phyloP scores from a whole-genome alignment of 2,113 vertebrate species.

The Pterophyllum scalare region DNA sequence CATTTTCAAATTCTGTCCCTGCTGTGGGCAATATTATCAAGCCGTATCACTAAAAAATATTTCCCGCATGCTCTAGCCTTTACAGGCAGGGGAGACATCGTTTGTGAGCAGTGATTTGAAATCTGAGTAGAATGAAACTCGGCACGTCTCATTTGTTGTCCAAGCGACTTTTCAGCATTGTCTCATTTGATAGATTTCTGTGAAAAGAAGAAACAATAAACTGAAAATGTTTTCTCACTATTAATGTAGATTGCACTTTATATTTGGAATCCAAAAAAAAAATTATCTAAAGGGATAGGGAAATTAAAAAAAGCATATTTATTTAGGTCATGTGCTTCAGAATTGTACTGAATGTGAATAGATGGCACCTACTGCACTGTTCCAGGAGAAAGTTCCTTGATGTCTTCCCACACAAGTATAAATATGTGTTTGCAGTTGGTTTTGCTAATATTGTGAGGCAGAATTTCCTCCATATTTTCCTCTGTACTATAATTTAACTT shows the following conservation, averaged over 20 bases:
- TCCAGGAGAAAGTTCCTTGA: not conserved
- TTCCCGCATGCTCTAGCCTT: not conserved
- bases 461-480: not conserved
- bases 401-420: not conserved
- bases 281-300: not conserved
- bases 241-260: not conserved
- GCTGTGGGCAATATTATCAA: slow-evolving; percentile 47
- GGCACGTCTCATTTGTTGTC: slow-evolving; percentile 49
- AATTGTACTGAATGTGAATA: not conserved
- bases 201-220: slow-evolving; percentile 18
- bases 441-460: not conserved
- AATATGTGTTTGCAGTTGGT: rapidly evolving
- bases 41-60: slow-evolving; percentile 1
- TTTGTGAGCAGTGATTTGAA: slow-evolving; percentile 43
- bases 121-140: slow-evolving; percentile 49
- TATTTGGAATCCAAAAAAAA: not conserved
- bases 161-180: slow-evolving; percentile 4
- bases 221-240: not conserved
- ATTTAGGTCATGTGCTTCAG: not conserved
- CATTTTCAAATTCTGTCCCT: slow-evolving; percentile 52
- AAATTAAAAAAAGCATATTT: not conserved
- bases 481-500: not conserved
- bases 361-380: not conserved
- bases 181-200: slow-evolving; percentile 7
- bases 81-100: slow-evolving; percentile 7